Evolutionary conservation across 2,113 vertebrate species (phyloP), one percentile per base, ranked within the genome.

Genomic region (Tyrannus savana): DNA sequence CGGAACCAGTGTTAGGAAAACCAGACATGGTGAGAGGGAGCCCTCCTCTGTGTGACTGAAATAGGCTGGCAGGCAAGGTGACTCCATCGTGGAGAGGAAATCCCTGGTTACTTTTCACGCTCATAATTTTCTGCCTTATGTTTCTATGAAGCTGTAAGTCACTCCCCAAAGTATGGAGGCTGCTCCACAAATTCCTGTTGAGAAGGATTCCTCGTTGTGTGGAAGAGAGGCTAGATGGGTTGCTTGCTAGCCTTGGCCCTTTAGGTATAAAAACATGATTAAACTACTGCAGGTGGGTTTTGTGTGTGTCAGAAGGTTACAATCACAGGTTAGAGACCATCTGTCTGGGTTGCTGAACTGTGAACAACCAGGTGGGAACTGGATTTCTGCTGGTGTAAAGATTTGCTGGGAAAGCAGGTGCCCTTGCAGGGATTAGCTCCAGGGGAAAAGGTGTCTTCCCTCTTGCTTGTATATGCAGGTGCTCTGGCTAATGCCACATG

Each of bases 341-440:
- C 23, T 67, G 37, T 53, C 59, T 86, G 84, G 9, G 7, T 49
- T 64, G 37, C 35, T 94, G 69, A 81, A 59, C 33, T 50, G 39
- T 58, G 88, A 49, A 37, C 35, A 86, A 0, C 55, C 74, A 69
- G 81, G 19, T 60, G 19, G 44, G 66, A 74, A 9, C n/a, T 82
- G 49, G 7, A 6, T 84, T 77, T 89, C 78, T 95, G 33, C 56
- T 74, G 55, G 41, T 71, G 39, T 52, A n/a, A 95, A 55, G 27
- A 19, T 49, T 87, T 89, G 73, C 58, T 91, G 91, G 77, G 73
- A 89, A 84, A 52, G 49, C 91, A 84, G 52, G 28, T 95, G 63
- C n/a, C 69, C 53, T 67, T 60, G 30, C 31, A 84, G 68, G 72
- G 35, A 39, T 95, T 75, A 52, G 91, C 87, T 95, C 41, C 44